These are phyloP conservation scores for Lepilemur septentrionalis DNA, from an alignment of 2,797 vertebrate species.

Conservation along the genomic window DNA sequence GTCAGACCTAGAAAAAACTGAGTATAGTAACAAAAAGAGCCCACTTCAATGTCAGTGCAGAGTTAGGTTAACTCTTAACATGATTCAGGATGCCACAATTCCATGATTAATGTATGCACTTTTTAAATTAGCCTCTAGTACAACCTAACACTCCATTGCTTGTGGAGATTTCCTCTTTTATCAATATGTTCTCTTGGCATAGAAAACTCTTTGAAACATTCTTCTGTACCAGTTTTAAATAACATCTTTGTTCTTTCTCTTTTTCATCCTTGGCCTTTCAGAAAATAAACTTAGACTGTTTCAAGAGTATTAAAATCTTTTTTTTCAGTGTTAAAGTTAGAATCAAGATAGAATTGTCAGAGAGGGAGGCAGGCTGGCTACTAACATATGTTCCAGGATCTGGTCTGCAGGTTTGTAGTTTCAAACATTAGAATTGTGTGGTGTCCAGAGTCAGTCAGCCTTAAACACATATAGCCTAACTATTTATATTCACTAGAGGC, in stretches of 20 bases:
- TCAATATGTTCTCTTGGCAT: background rate
- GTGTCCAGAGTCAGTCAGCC: background rate
- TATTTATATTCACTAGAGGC: background rate
- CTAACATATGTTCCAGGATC: slow-evolving; percentile 43
- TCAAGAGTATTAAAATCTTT: slow-evolving; percentile 54
- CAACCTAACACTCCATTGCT: background rate
- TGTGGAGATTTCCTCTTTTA: background rate
- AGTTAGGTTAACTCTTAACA: background rate
- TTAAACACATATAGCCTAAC: background rate
- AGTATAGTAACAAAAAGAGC: background rate
- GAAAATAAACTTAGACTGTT: slow-evolving; percentile 65
- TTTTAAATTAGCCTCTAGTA: background rate
- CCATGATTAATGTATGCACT: background rate
- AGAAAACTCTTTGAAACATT: slow-evolving; percentile 40
- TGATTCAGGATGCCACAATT: background rate
- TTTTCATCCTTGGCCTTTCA: slow-evolving; percentile 63
- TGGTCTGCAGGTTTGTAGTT: slow-evolving; percentile 2
- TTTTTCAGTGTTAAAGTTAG: slow-evolving; percentile 34
- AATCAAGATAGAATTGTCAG: slow-evolving; percentile 18
- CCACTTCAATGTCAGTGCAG: background rate
- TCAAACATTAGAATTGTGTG: slow-evolving; percentile 27
- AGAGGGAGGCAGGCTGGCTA: slow-evolving; percentile 1
- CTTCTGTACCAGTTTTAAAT: slow-evolving; percentile 51
- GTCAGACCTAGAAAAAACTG: background rate
- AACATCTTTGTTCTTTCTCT: slow-evolving; percentile 53